Evolutionary conservation across 2,888 invertebrate species (phyloP), one percentile per base, ranked within the genome.

Genomic region (Plagodis pulveraria): DNA sequence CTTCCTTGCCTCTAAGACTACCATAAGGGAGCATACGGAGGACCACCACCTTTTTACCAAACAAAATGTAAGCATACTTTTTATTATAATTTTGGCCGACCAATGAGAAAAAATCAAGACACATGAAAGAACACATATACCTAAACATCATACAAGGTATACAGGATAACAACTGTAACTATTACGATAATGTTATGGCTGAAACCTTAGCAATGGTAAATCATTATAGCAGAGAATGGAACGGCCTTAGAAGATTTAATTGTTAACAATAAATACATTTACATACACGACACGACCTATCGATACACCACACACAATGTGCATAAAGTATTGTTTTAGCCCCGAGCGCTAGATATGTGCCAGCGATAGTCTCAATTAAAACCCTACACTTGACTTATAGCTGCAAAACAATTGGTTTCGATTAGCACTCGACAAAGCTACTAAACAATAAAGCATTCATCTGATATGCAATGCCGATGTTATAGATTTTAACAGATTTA

Each of bases 331-430:
- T 63, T 57, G 65, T 74, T 76, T 74, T 70, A 48, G 88, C 86
- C 83, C 63, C 67, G 70, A 78, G 87, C 81, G 63, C 50, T 65
- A 72, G 77, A 81, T 78, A 76, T 74, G 82, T 76, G 75, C 81
- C 77, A 80, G 77, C 77, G 77, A 81, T 80, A 86, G 80, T 78
- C 86, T 88, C 87, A 89, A 91, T 90, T 90, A 90, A 90, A 85
- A 80, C 74, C 73, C 76, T 71, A 75, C 77, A 74, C 72, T 84
- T 86, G 87, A 90, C 75, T 90, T 91, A 91, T 83, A 74, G 84
- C 80, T 52, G 72, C 76, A 79, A 85, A 91, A 90, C 91, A 91
- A 91, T 91, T 87, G 90, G 84, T 84, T 88, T 89, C 87, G 83
- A 90, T 90, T 90, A 89, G 86, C 83, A 83, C 83, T 83, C 84